Percentiles rank a stretch among this genome's conserved stretches.
Evolutionary conservation across 35 echinoderm and acorn worm genomes (phyloP).

Genomic region (Stichopus chloronotus): DNA sequence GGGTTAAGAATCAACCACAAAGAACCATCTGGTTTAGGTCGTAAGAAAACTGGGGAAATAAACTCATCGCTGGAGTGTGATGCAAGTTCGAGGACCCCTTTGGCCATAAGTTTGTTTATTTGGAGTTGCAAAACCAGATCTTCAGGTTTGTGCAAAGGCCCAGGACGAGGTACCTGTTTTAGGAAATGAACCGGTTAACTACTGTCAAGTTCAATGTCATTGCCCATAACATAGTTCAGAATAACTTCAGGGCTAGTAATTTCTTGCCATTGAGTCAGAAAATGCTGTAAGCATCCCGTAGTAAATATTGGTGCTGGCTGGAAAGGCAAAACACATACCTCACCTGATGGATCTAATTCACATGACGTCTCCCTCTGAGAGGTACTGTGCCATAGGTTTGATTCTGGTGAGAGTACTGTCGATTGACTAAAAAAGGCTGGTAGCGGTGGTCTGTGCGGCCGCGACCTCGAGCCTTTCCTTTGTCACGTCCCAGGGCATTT

Average conservation of each 20-base stretch:
- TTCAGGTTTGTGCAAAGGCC: neutral
- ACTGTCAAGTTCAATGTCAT: conserved; percentile 31
- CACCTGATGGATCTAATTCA: neutral
- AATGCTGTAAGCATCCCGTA: neutral
- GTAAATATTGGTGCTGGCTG: neutral
- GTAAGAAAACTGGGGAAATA: conserved; percentile 34
- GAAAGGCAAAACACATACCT: neutral
- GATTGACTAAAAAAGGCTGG: conserved; percentile 1
- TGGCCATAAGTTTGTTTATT: conserved; percentile 38
- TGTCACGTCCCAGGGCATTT: neutral
- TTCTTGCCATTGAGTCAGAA: conserved; percentile 36
- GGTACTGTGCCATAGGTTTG: neutral
- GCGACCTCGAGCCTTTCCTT: neutral
- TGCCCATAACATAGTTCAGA: neutral
- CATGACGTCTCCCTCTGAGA: neutral
- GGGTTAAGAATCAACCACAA: conserved; percentile 34
- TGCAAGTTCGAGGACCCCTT: neutral
- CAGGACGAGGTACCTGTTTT: neutral
- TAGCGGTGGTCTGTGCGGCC: neutral
- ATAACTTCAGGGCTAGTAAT: neutral
- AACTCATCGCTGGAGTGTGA: conserved; percentile 5
- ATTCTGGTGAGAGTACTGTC: conserved; percentile 10
- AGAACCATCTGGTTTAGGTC: neutral
- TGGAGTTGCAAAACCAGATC: neutral
- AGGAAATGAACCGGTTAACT: neutral